Percentiles rank a stretch among this genome's conserved stretches.
Evolutionary conservation across 2,888 invertebrate genomes (phyloP).

Genomic region (Sinopyrophorus schimmeli): DNA sequence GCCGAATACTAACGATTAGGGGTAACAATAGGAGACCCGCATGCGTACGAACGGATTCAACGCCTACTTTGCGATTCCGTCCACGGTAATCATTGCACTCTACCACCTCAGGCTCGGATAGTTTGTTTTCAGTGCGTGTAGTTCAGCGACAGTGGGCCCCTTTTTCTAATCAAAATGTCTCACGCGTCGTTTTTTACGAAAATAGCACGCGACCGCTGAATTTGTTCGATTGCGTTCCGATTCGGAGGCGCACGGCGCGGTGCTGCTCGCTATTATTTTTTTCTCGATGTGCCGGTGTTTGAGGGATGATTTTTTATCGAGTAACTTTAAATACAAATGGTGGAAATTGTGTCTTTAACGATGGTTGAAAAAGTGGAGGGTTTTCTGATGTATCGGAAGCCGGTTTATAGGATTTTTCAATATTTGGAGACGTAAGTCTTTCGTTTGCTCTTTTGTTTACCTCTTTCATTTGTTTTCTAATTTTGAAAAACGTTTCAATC

Average conservation of each 20-base stretch:
- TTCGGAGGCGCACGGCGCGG: no score
- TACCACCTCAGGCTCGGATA: slow-evolving; percentile 25
- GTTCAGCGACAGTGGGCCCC: slow-evolving; percentile 24
- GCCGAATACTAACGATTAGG: slow-evolving; percentile 36
- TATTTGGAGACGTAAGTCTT: slow-evolving; percentile 79
- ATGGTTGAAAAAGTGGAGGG: slow-evolving; percentile 79
- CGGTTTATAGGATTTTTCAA: slow-evolving; percentile 80
- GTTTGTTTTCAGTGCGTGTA: slow-evolving; percentile 27
- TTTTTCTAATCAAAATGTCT: slow-evolving; percentile 24
- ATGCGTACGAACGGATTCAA: slow-evolving; percentile 27
- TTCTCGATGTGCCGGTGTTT: no score
- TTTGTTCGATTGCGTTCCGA: no score
- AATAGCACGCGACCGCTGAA: no score
- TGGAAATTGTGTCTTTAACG: slow-evolving; percentile 39
- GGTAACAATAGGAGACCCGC: slow-evolving; percentile 32
- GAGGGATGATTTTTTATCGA: no score
- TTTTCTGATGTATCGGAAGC: slow-evolving; percentile 78
- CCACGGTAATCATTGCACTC: slow-evolving; percentile 26
- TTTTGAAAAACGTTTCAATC: no score
- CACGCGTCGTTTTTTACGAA: slow-evolving; percentile 30
- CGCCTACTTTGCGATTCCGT: slow-evolving; percentile 35
- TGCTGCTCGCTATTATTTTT: no score
- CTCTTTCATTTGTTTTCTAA: no score
- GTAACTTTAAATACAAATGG: slow-evolving; percentile 20
- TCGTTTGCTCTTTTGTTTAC: not conserved